Conservation (phyloP, 2,113 vertebrate genomes). For the Anhinga rufa region DNA sequence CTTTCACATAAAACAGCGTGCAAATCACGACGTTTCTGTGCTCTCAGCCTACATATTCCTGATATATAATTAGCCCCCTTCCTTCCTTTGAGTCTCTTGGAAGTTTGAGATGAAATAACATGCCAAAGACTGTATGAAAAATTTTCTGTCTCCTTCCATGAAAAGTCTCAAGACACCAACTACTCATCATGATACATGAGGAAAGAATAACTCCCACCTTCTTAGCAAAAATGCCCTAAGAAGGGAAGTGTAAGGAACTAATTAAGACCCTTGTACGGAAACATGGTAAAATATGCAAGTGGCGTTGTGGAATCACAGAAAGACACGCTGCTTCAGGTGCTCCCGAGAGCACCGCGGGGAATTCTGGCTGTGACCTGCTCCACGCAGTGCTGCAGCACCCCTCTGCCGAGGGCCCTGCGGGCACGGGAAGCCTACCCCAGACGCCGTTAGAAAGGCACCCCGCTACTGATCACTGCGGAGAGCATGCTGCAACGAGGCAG, state of each 20-base stretch:
- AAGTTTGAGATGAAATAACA: neutral
- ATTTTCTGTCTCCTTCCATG: neutral
- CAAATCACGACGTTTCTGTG: neutral
- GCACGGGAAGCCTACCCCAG: neutral
- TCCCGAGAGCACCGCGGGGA: neutral
- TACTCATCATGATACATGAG: rapidly evolving
- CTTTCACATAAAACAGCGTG: neutral
- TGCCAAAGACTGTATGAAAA: neutral
- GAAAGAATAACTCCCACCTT: neutral
- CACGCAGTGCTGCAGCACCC: rapidly evolving
- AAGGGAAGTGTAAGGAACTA: neutral
- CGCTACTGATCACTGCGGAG: rapidly evolving
- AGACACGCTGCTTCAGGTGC: neutral
- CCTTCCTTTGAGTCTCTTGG: neutral
- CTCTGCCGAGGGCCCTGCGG: neutral
- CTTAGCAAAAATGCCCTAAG: neutral
- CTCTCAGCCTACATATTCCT: neutral
- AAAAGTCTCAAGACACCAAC: neutral
- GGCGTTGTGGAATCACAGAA: neutral
- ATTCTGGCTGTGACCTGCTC: neutral
- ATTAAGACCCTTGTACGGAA: neutral
- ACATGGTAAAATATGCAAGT: neutral
- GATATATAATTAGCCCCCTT: too few species aligned
- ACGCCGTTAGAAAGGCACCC: neutral
- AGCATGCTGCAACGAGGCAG: neutral